A percentile compares a stretch with the other conserved stretches of the same genome.
These are phyloP conservation scores for Ardeotis arabs DNA, from an alignment of 2,113 vertebrate species.

Conservation along the genomic window DNA sequence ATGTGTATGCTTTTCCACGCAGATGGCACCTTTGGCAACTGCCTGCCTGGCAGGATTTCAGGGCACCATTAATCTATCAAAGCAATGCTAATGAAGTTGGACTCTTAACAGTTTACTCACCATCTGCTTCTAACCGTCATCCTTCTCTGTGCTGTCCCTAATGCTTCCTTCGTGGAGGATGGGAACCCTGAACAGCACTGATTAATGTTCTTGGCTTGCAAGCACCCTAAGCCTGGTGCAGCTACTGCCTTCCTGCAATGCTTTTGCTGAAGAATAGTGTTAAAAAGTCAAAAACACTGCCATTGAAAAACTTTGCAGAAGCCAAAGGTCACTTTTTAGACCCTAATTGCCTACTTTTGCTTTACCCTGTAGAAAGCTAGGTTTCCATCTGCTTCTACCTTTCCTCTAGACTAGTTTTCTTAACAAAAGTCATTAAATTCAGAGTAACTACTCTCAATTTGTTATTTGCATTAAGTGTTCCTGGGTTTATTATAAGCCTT, in stretches of 20 bases:
- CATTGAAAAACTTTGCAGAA: background rate
- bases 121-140: constrained; percentile 61
- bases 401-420: background rate
- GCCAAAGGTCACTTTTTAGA: background rate
- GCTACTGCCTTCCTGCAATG: background rate
- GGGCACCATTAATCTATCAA: constrained; percentile 70
- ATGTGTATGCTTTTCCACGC: constrained; percentile 51
- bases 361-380: background rate
- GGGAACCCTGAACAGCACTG: background rate
- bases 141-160: background rate
- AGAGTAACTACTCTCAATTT: background rate
- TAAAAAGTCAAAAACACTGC: background rate
- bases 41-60: constrained; percentile 58
- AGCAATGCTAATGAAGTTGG: constrained; percentile 70
- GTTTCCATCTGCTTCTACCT: background rate
- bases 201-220: background rate
- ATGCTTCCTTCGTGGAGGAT: background rate
- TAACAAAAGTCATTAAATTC: background rate
- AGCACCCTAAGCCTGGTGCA: background rate
- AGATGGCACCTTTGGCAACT: constrained; percentile 69
- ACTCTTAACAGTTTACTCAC: constrained; percentile 66
- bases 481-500: background rate
- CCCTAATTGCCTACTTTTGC: background rate
- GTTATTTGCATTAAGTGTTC: background rate
- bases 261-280: background rate